These are phyloP conservation scores for Ancistrus triradiatus DNA, from an alignment of 2,113 vertebrate genomes.

Conservation along the genomic window DNA sequence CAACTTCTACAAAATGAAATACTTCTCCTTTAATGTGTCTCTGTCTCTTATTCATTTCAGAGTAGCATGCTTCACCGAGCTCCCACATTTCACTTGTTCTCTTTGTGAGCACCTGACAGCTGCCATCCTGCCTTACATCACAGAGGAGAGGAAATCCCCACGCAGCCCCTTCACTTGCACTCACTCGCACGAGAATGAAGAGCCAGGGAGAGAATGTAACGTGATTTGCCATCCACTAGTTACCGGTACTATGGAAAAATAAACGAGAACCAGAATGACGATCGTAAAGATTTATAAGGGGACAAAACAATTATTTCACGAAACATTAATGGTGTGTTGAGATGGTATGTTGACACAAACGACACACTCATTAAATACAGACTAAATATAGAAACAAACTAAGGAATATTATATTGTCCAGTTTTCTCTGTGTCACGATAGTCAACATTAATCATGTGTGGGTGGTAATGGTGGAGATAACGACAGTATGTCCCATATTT, in stretches of 20 bases:
- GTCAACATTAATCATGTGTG: too few species aligned
- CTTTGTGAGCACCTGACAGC: constrained; percentile 52
- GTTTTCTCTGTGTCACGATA: too few species aligned
- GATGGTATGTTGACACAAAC: background rate
- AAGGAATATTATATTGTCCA: too few species aligned
- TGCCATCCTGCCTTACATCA: constrained; percentile 50
- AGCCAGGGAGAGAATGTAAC: constrained; percentile 8
- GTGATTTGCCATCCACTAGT: background rate
- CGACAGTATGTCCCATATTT: too few species aligned
- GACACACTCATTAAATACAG: too few species aligned
- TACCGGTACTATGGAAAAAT: background rate
- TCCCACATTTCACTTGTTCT: constrained; percentile 38
- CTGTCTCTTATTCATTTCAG: constrained; percentile 52
- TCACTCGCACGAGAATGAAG: background rate
- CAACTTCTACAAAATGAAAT: too few species aligned
- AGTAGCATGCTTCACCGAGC: constrained; percentile 30
- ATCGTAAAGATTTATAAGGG: too few species aligned
- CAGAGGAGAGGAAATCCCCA: constrained; percentile 39
- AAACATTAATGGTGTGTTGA: too few species aligned
- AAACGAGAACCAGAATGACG: background rate
- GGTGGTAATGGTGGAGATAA: too few species aligned
- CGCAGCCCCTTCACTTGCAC: background rate
- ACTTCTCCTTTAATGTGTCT: constrained; percentile 15
- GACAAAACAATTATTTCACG: too few species aligned
- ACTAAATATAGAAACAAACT: too few species aligned